phyloP scores from a whole-genome alignment of 1,140 invertebrate genomes.

The Drosophila sproati region DNA sequence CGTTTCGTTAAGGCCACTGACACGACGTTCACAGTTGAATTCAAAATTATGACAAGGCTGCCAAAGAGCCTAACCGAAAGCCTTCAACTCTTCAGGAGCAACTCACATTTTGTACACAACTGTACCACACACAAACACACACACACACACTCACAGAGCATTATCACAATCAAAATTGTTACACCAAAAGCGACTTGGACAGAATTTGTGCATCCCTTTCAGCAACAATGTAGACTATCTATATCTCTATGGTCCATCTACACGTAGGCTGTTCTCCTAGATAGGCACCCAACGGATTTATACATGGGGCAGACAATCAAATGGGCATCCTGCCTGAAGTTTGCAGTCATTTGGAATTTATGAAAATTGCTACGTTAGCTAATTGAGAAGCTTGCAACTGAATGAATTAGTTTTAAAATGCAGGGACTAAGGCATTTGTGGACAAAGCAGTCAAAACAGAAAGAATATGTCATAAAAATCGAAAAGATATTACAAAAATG shows the following conservation, averaged over 20 bases:
- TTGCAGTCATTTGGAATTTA: slow-evolving; percentile 52
- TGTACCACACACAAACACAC: slow-evolving; percentile 49
- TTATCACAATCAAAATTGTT: slow-evolving; percentile 34
- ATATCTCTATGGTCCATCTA: not conserved
- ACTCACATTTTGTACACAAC: slow-evolving; percentile 61
- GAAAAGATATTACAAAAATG: too few species aligned
- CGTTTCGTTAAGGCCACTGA: slow-evolving; percentile 66
- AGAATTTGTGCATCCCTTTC: slow-evolving; percentile 12
- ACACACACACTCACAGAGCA: slow-evolving; percentile 17
- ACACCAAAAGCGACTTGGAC: slow-evolving; percentile 58
- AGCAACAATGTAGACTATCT: too few species aligned
- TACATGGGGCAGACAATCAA: slow-evolving; percentile 17
- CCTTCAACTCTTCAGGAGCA: slow-evolving; percentile 22
- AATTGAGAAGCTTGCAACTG: slow-evolving; percentile 22
- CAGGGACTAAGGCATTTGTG: not conserved
- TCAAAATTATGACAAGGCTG: slow-evolving; percentile 50
- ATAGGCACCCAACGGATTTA: not conserved
- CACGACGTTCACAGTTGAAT: slow-evolving; percentile 37
- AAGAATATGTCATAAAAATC: not conserved
- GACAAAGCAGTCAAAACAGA: not conserved
- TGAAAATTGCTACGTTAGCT: slow-evolving; percentile 49
- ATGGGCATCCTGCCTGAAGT: slow-evolving; percentile 24
- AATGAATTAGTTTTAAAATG: slow-evolving; percentile 12
- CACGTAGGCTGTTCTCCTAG: slow-evolving; percentile 17
- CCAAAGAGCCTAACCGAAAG: slow-evolving; percentile 60